Evolutionary conservation across 2,888 invertebrate genomes (phyloP), one percentile per base, ranked within the genome.

Genomic region (Drosophila nigritarsus): DNA sequence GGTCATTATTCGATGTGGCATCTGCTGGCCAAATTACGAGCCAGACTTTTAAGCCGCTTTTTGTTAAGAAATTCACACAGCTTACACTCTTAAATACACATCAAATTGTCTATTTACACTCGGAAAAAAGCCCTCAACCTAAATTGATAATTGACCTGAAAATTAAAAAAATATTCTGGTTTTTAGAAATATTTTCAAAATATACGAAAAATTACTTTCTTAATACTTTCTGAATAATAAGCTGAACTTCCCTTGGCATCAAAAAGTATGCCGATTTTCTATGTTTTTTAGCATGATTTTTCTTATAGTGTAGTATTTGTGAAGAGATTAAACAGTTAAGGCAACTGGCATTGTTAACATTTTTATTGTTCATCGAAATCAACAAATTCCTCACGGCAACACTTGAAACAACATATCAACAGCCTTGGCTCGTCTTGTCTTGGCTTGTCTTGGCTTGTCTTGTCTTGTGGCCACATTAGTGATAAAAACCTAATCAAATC

Each of bases 401-500:
- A 38, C 9, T 56, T 42, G 3, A 15, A 30, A 42, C 40, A 59
- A 24, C 45, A 45, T 24, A 8, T 45, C 45, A 4, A 8, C 24
- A 45, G 45, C 24, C 24, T 27, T 45, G 38, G 9, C 9, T 40
- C 38, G 24, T 15, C 45, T 54, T 61, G 54, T 15, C 56, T 36
- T 54, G 50, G 15, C 24, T 11, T 42, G 51, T 29, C n/a, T 27
- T 45, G 49, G 15, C 24, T 11, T 42, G 51, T 29, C n/a, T 27
- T 45, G 49, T n/a, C n/a, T 20, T 54, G 36, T 54, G n/a, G 38
- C 38, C 38, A 50, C 29, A n/a, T 50, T 20, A 32, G 36, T 68
- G 32, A 78, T 66, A 69, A 69, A 24, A 66, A 56, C 49, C 70
- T 55, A 75, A 88, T 84, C 70, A 83, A 87, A 83, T 73, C 76